Evolutionary conservation across 1,140 invertebrate genomes (phyloP).

Genomic region (Himalopsyche phryganea): DNA sequence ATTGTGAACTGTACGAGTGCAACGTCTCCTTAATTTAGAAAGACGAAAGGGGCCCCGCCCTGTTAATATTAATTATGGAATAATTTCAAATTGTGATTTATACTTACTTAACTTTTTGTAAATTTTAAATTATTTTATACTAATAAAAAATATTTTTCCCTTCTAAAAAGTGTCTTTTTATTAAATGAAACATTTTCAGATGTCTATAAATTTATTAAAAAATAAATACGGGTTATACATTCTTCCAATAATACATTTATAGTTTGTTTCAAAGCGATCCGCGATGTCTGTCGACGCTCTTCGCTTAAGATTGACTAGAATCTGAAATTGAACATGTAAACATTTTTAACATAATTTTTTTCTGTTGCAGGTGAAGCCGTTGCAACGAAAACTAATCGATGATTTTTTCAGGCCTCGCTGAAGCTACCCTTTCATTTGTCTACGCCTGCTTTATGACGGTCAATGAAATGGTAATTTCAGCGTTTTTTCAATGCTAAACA

Average conservation of each 20-base stretch:
- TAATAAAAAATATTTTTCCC: conserved; percentile 14
- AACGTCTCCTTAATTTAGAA: not conserved
- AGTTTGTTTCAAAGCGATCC: not conserved
- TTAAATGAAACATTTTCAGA: conserved; percentile 7
- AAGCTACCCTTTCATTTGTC: conserved; percentile 3
- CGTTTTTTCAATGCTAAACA: conserved; percentile 2
- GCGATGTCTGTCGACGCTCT: not conserved
- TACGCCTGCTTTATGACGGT: not conserved
- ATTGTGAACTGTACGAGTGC: not conserved
- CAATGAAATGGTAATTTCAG: conserved; percentile 4
- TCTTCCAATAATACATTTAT: conserved; percentile 3
- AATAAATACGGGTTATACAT: not conserved
- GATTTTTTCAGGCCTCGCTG: conserved; percentile 15
- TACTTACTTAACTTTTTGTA: conserved; percentile 3
- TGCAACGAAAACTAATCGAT: conserved; percentile 8
- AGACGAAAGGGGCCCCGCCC: not conserved
- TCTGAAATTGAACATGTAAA: conserved; percentile 22
- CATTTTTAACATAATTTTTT: conserved; percentile 18
- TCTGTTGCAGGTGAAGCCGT: conserved; percentile 19
- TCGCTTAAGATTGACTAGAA: conserved; percentile 16
- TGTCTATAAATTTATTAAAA: not conserved
- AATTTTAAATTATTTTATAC: conserved; percentile 14
- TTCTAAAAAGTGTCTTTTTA: conserved; percentile 7
- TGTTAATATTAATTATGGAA: conserved; percentile 10
- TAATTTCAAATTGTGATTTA: conserved; percentile 7